Evolutionary conservation across 2,797 vertebrate species (phyloP), one percentile per base, ranked within the genome.

Genomic region (Fratercula arctica): DNA sequence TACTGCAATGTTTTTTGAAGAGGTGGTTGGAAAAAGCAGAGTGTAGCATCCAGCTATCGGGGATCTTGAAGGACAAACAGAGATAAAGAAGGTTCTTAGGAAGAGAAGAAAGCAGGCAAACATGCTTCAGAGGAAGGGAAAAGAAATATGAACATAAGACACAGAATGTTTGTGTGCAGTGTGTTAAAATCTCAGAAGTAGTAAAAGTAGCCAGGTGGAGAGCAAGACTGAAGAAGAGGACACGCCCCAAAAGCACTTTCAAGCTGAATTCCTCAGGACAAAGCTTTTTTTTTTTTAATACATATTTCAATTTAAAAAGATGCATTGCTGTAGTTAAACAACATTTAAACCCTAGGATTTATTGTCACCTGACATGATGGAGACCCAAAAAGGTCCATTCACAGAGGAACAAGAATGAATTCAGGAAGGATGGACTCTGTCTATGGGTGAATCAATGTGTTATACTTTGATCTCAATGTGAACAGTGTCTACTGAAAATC

Each of bases 311-410:
- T 39, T 69, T 1, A 7, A 56, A 79, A 33, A 39, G 3, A 1
- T 3, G 3, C 5, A 15, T 45, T n/a, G 1, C 3, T 64, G 2
- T 24, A 41, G 5, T 35, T 6, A 77, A 19, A n/a, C n/a, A n/a
- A n/a, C 3, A n/a, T 20, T 68, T 51, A 56, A 85, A 61, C 13
- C 8, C 16, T 37, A 20, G 26, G 61, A 25, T 50, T 66, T 76
- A 24, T 33, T 63, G 39, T 28, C n/a, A 39, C 6, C 31, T 60
- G 45, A 63, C 3, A 26, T 45, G 46, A 59, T 28, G 23, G 16
- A 66, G 5, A 48, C 8, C 13, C 19, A 46, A n/a, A 60, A 83
- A 43, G 3, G 13, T 68, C 21, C 10, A 56, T 78, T 84, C 39
- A 83, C 39, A 50, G 3, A 60, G 3, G 6, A 83, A 14, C 5